A percentile compares a stretch with the other conserved stretches of the same genome.
These are phyloP conservation scores for Hecatera dysodea DNA, from an alignment of 2,888 invertebrate species.

Conservation along the genomic window DNA sequence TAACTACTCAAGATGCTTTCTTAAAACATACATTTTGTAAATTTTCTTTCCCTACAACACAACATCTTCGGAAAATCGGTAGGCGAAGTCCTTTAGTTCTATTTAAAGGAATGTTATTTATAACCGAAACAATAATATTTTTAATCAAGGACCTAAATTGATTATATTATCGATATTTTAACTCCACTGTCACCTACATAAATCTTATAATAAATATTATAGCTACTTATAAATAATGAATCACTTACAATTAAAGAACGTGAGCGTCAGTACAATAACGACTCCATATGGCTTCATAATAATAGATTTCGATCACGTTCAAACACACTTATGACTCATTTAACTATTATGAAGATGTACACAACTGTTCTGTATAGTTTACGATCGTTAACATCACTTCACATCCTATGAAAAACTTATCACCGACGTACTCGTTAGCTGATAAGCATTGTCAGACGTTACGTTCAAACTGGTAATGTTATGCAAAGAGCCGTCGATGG, in stretches of 20 bases:
- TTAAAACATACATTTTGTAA: too few species aligned
- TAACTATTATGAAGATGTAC: slow-evolving; percentile 45
- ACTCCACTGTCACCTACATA: neutral
- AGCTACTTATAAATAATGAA: slow-evolving; percentile 40
- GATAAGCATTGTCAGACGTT: slow-evolving; percentile 51
- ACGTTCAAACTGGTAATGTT: slow-evolving; percentile 44
- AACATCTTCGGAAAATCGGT: too few species aligned
- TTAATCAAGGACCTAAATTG: too few species aligned
- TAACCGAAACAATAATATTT: too few species aligned
- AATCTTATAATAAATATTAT: slow-evolving; percentile 3
- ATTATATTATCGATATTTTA: neutral
- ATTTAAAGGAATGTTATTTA: too few species aligned
- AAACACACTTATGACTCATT: slow-evolving; percentile 64
- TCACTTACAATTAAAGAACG: slow-evolving; percentile 76
- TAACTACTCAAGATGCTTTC: too few species aligned
- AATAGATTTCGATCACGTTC: slow-evolving; percentile 63
- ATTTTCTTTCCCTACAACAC: neutral
- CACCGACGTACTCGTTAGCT: slow-evolving; percentile 21
- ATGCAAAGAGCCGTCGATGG: slow-evolving; percentile 7
- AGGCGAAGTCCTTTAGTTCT: too few species aligned
- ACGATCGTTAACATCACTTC: slow-evolving; percentile 39
- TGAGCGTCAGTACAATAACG: slow-evolving; percentile 66
- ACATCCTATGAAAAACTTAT: slow-evolving; percentile 44
- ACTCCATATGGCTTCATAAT: slow-evolving; percentile 75
- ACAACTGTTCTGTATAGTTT: slow-evolving; percentile 41